A percentile compares a stretch with the other conserved stretches of the same genome.
phyloP scores from a whole-genome alignment of 1,140 invertebrate genomes.

The Drosophila novamexicana region DNA sequence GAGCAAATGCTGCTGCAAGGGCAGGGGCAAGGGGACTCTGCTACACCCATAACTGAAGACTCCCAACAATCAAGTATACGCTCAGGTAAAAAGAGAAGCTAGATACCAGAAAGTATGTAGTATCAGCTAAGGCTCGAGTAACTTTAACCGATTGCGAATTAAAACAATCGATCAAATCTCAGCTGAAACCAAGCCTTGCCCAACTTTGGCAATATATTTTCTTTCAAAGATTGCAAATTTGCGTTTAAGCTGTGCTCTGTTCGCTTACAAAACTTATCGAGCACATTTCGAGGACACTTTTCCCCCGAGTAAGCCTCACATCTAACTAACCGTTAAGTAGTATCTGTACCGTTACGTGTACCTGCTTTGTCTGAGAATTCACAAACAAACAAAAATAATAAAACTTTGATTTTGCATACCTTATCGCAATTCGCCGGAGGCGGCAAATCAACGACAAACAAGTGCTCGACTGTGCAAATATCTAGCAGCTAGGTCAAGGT shows the following conservation, averaged over 20 bases:
- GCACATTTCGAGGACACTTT: slow-evolving; percentile 15
- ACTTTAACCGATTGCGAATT: too few relatives aligned
- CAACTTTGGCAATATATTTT: too few relatives aligned
- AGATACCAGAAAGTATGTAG: too few relatives aligned
- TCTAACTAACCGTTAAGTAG: slow-evolving; percentile 1
- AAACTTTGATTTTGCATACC: slow-evolving; percentile 46
- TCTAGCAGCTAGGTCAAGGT: neutral
- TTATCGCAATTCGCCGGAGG: slow-evolving; percentile 22
- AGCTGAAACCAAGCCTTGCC: too few relatives aligned
- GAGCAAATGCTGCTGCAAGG: neutral
- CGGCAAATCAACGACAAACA: slow-evolving; percentile 4
- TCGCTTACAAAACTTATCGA: neutral
- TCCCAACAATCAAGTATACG: neutral
- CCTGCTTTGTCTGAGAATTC: neutral
- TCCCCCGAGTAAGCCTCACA: slow-evolving; percentile 4
- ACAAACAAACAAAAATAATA: neutral
- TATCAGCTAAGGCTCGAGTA: too few relatives aligned
- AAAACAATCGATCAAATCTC: too few relatives aligned
- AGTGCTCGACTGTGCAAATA: slow-evolving; percentile 11
- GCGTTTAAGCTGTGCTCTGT: slow-evolving; percentile 2
- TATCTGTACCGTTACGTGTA: slow-evolving; percentile 1
- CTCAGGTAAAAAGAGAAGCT: neutral
- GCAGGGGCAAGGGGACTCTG: neutral
- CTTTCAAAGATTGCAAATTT: too few relatives aligned
- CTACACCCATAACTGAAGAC: neutral